These are phyloP conservation scores for Copidosoma aretas DNA, from an alignment of 2,888 invertebrate genomes.

Conservation along the genomic window DNA sequence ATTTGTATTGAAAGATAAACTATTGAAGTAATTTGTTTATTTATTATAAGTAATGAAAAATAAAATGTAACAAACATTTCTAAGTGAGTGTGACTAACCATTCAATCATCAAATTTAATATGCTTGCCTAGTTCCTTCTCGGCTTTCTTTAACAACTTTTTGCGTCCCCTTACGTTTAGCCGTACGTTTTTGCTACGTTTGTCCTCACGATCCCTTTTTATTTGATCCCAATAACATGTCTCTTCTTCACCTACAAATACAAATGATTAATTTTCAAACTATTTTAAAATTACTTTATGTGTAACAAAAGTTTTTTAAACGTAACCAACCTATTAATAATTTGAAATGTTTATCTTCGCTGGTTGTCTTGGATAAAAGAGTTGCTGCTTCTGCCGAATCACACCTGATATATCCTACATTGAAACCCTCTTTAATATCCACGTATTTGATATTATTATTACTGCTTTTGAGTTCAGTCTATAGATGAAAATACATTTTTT, in stretches of 20 bases:
- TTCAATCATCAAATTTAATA: conserved; percentile 72
- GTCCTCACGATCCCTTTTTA: conserved; percentile 68
- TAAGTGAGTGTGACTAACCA: conserved; percentile 21
- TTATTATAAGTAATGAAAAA: conserved; percentile 23
- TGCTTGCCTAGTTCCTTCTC: conserved; percentile 76
- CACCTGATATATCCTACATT: conserved; percentile 74
- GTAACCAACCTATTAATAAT: conserved; percentile 60
- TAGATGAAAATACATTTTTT: conserved; percentile 40
- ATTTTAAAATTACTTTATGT: conserved; percentile 1
- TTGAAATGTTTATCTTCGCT: conserved; percentile 55
- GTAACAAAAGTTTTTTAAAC: conserved; percentile 2
- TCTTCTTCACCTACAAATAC: conserved; percentile 73
- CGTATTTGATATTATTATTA: conserved; percentile 73
- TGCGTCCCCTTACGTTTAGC: conserved; percentile 68
- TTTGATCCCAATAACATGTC: conserved; percentile 80
- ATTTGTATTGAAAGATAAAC: conserved; percentile 34
- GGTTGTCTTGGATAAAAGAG: conserved; percentile 57
- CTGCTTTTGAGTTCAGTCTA: conserved; percentile 71
- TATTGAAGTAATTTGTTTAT: conserved; percentile 29
- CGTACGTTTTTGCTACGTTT: conserved; percentile 64
- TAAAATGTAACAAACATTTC: conserved; percentile 33
- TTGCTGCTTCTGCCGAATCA: conserved; percentile 64
- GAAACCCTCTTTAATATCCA: conserved; percentile 79
- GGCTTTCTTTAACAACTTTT: conserved; percentile 68
- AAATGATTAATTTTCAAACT: conserved; percentile 41